These are phyloP conservation scores for Himantopus leucocephalus DNA, from an alignment of 2,113 vertebrate species.

Conservation along the genomic window DNA sequence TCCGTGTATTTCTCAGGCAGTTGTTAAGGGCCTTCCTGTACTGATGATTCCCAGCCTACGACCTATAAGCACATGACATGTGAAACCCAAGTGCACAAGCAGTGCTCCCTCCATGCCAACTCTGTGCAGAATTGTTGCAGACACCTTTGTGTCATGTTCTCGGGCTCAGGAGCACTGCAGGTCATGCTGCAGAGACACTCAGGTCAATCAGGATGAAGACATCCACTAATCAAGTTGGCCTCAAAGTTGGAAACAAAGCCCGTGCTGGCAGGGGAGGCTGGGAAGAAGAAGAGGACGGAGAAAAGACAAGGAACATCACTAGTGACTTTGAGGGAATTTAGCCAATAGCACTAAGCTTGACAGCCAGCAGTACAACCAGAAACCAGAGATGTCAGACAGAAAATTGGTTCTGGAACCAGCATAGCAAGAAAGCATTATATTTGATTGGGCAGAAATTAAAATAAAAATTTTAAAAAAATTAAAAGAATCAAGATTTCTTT, in stretches of 20 bases:
- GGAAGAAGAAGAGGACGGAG: background rate
- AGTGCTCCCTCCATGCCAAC: background rate
- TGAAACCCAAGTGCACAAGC: background rate
- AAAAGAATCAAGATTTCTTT: background rate
- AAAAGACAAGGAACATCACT: background rate
- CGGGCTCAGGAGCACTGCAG: accelerated
- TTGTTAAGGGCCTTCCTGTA: background rate
- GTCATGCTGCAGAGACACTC: background rate
- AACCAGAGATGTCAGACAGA: background rate
- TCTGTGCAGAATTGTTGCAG: background rate
- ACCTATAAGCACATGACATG: background rate
- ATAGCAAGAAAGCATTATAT: background rate
- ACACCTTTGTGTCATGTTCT: background rate
- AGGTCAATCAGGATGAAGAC: background rate
- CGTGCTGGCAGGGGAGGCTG: background rate
- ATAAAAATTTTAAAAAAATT: background rate
- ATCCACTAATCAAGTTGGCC: background rate
- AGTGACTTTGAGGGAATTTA: background rate
- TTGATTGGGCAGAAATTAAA: background rate
- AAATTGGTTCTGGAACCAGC: background rate
- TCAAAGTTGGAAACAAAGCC: background rate
- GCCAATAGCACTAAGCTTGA: background rate
- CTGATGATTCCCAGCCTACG: background rate
- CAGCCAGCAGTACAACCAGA: background rate
- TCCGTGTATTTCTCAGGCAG: background rate